Evolutionary conservation across 2,888 invertebrate species (phyloP), one percentile per base, ranked within the genome.

Genomic region (Acronicta leporina): DNA sequence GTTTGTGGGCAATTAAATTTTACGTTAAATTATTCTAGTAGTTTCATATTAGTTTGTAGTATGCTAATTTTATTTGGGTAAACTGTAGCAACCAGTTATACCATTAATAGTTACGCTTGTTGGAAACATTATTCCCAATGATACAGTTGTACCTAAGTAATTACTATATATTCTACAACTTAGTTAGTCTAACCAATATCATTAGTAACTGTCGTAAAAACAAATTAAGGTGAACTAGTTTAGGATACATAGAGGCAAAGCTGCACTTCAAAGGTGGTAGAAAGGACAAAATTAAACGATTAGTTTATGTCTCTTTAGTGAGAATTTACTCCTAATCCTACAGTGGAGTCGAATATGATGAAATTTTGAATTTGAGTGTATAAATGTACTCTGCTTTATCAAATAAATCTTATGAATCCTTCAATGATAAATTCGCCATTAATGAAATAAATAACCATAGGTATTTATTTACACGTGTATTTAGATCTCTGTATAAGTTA

Each of bases 121-220:
- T 38, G 5, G 38, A 38, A 38, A 38, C 38, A 38, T 38, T n/a
- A 38, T n/a, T 38, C 38, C n/a, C 38, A 38, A 38, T 38, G n/a
- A 38, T 35, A 35, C n/a, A 38, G 38, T 38, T 7, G 38, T 38
- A n/a, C 38, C n/a, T 33, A n/a, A 38, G 38, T 38, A 38, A 38
- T 38, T 38, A 38, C 38, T 38, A 6, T 8, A 38, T 38, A 35
- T 11, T 35, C 35, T 13, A 38, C 38, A 38, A 38, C n/a, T 38
- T 6, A 2, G 38, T n/a, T n/a, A n/a, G 38, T n/a, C 38, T 38
- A 38, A n/a, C 38, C 38, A 38, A 38, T 38, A 38, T n/a, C 38
- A 38, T 38, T 38, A 38, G 38, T 38, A 38, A 38, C 38, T 38
- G 38, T 38, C 38, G 38, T 38, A 38, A 38, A 38, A 38, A 38